Base-by-base conservation (phyloP, 2,113 vertebrate species). In the Pomatostomus ruficeps region DNA sequence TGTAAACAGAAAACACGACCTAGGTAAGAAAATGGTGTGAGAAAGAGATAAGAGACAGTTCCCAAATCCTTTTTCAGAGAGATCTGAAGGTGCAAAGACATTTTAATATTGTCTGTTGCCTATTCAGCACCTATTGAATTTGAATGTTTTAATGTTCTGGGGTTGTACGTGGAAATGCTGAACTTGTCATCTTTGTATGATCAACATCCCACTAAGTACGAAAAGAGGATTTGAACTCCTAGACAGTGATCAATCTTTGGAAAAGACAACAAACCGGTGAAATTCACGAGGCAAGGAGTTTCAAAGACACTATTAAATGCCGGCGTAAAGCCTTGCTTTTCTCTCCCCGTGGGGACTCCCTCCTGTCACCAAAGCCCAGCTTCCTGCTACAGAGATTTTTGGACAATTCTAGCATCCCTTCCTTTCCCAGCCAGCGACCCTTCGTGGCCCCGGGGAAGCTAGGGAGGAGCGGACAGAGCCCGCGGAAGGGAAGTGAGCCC, bases 1-100 rank as follows among this genome's bases (percentile, higher is more conserved):
- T 87, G 96, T 96, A 96, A 95, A 94, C 88, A 95, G 66, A 84
- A 96, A 90, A 95, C 74, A 97, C 83, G 11, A 80, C 88, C 85
- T 86, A 70, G 68, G 85, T 85, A 88, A 93, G 95, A 93, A 96
- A 96, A 96, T 93, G 88, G 93, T 88, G 93, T n/a, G 49, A 94
- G 83, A 54, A 84, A 84, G 28, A 59, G 19, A 43, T 55, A 33
- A 77, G 20, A 87, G 48, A 42, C 40, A 38, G 57, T 43, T 87
- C 40, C 43, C 71, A 91, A 92, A 80, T 38, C 35, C 40, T 58
- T 83, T 76, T 31, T 83, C 71, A 70, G 57, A 31, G 35, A 66
- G 36, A 91, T 25, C 14, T 49, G 63, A 46, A 45, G 42, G 23
- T 78, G 76, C 29, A 66, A 49, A 83, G 49, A 16, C 4, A 29